Evolutionary conservation across 2,888 invertebrate genomes (phyloP), one percentile per base, ranked within the genome.

Genomic region (Drosophila pullipes): DNA sequence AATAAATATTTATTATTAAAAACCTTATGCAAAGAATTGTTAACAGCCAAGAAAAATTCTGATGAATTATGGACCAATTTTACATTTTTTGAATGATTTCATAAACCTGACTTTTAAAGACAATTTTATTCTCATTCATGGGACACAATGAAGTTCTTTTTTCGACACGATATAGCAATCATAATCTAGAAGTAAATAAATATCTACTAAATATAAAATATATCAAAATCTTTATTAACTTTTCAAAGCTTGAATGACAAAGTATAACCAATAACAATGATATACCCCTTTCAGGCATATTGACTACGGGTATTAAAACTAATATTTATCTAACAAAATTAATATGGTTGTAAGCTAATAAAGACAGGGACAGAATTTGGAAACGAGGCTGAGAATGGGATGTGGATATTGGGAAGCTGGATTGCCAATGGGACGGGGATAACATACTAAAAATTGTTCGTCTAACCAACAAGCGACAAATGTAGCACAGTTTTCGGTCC

Each of bases 251-350:
- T 9, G 41, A 39, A 39, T 57, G 57, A 57, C 28, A 57, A 57
- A 39, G 28, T 13, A 3, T 25, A 25, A 22, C 16, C 53, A 16
- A 25, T 35, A n/a, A 18, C 13, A 16, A 11, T 52, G n/a, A 68
- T 62, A 72, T 58, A 69, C 68, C 68, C 73, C 10, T 28, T 61
- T 39, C 9, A 9, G 54, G 10, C 49, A 39, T 33, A 44, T 59
- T 30, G 47, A 33, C 50, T 50, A 25, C 55, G 22, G 72, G 79
- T 79, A 79, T 79, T 78, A 85, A 89, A 89, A 89, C 88, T 89
- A 89, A 89, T 89, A 89, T 89, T 89, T 89, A 89, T 89, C 88
- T 89, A 89, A 80, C 88, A 88, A 89, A 86, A 89, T 89, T 89
- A 89, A 89, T 89, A 89, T 89, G 81, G 79, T 85, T 78, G 77